phyloP scores from a whole-genome alignment of 1,140 invertebrate genomes.

The Conus ventricosus region DNA sequence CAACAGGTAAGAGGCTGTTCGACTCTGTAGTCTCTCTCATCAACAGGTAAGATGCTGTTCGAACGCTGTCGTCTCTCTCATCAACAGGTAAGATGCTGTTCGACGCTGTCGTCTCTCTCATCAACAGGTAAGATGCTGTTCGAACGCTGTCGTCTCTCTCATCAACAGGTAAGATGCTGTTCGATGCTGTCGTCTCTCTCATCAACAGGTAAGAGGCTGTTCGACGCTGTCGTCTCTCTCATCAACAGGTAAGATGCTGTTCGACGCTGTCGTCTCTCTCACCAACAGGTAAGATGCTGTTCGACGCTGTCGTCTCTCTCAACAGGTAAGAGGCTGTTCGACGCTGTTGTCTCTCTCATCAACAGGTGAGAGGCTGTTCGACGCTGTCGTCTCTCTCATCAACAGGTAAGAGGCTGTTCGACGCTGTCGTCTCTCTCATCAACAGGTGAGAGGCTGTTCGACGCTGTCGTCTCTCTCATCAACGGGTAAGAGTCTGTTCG shows the following conservation, averaged over 20 bases:
- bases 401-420: slow-evolving; percentile 84
- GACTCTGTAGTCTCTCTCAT: slow-evolving; percentile 91
- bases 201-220: slow-evolving; percentile 84
- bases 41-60: slow-evolving; percentile 80
- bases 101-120: slow-evolving; percentile 89
- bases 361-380: slow-evolving; percentile 84
- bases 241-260: slow-evolving; percentile 84
- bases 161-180: slow-evolving; percentile 79
- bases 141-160: too few relatives aligned
- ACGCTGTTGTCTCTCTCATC: slow-evolving; percentile 89
- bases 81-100: slow-evolving; percentile 81
- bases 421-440: slow-evolving; percentile 89
- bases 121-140: slow-evolving; percentile 82
- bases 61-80: too few relatives aligned
- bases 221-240: slow-evolving; percentile 89
- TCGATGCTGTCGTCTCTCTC: slow-evolving; percentile 89
- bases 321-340: slow-evolving; percentile 93
- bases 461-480: slow-evolving; percentile 89
- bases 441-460: slow-evolving; percentile 84
- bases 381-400: slow-evolving; percentile 89
- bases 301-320: slow-evolving; percentile 81
- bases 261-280: slow-evolving; percentile 89
- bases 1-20: slow-evolving; percentile 83
- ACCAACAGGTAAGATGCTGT: slow-evolving; percentile 84
- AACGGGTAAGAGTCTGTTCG: slow-evolving; percentile 84